Evolutionary conservation across 1,140 invertebrate species (phyloP).

Genomic region (Musca vetustissima): DNA sequence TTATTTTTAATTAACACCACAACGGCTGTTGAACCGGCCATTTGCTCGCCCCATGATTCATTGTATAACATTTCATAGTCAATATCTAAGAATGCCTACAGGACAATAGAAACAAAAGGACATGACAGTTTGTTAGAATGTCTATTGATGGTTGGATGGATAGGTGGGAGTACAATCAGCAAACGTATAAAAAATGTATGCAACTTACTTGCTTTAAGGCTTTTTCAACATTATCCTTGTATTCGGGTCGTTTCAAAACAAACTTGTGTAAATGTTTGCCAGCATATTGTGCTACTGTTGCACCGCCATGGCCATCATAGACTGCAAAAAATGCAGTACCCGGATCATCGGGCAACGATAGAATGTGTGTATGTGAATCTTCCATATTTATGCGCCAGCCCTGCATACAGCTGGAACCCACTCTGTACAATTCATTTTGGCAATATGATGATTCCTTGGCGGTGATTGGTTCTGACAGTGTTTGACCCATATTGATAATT

Average conservation of each 20-base stretch:
- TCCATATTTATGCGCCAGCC: slow-evolving; percentile 99
- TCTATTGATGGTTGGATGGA: background rate
- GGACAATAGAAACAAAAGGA: slow-evolving; percentile 25
- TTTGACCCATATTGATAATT: slow-evolving; percentile 81
- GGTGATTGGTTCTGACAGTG: slow-evolving; percentile 90
- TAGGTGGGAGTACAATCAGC: no score
- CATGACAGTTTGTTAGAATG: slow-evolving; percentile 25
- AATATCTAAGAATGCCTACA: slow-evolving; percentile 83
- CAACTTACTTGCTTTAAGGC: slow-evolving; percentile 68
- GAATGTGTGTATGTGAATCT: slow-evolving; percentile 94
- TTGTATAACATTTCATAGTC: slow-evolving; percentile 91
- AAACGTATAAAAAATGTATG: slow-evolving; percentile 28
- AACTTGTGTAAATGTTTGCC: slow-evolving; percentile 92
- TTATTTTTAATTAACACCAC: slow-evolving; percentile 82
- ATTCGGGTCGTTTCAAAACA: slow-evolving; percentile 73
- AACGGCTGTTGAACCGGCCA: slow-evolving; percentile 93
- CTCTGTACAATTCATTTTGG: slow-evolving; percentile 66
- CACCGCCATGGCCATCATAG: slow-evolving; percentile 72
- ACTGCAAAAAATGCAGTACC: slow-evolving; percentile 95
- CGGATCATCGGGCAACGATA: slow-evolving; percentile 89
- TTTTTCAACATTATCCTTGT: slow-evolving; percentile 54
- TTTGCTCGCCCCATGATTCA: slow-evolving; percentile 82
- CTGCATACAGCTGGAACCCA: slow-evolving; percentile 97
- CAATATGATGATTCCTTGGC: slow-evolving; percentile 85
- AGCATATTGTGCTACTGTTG: slow-evolving; percentile 90